Evolutionary conservation across 2,888 invertebrate genomes (phyloP).

Genomic region (Caenorhabditis sp.): DNA sequence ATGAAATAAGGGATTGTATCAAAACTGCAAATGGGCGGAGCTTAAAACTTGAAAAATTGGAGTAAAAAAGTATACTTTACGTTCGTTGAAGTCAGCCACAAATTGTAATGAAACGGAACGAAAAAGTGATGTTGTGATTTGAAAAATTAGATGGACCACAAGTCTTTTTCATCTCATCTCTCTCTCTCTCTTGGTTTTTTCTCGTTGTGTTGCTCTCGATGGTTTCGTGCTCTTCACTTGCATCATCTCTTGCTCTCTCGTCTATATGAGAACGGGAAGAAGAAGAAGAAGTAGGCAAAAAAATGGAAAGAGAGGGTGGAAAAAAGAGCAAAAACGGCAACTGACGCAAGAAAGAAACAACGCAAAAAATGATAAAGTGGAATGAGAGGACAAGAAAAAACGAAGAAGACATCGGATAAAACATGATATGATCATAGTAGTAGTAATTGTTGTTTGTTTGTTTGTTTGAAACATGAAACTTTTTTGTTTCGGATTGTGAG

Average conservation of each 20-base stretch:
- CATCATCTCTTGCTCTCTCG: not conserved
- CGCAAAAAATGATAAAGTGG: conserved; percentile 1
- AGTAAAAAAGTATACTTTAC: too few relatives aligned
- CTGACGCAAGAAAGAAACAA: not conserved
- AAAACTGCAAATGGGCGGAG: too few relatives aligned
- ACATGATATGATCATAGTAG: not conserved
- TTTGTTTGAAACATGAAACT: not conserved
- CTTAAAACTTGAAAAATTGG: too few relatives aligned
- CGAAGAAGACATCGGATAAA: not conserved
- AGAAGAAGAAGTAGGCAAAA: not conserved
- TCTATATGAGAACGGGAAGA: not conserved
- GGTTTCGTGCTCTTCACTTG: conserved; percentile 1
- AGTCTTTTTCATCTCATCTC: not conserved
- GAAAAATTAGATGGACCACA: conserved; percentile 1
- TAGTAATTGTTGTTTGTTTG: not conserved
- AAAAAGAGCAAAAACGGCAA: not conserved
- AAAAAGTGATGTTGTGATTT: not conserved
- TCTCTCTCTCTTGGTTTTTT: not conserved
- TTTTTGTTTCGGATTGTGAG: not conserved
- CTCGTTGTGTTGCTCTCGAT: not conserved
- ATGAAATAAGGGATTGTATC: too few relatives aligned
- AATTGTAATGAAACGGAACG: not conserved
- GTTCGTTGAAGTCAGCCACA: too few relatives aligned
- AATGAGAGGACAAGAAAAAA: too few relatives aligned
- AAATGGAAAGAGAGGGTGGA: not conserved